Evolutionary conservation across 2,797 vertebrate genomes (phyloP).

Genomic region (Falco cherrug): DNA sequence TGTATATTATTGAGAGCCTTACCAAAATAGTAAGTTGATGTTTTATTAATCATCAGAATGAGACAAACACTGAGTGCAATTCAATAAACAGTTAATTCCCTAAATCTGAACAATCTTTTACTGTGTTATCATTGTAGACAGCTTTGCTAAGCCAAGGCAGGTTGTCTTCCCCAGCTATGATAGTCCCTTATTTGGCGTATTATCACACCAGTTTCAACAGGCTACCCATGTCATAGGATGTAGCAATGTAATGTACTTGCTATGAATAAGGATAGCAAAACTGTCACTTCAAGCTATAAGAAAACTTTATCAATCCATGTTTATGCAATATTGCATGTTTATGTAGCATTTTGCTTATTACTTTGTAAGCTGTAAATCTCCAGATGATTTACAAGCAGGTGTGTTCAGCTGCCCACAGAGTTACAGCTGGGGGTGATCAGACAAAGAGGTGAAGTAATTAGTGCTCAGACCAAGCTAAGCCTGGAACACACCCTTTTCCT

Average conservation of each 20-base stretch:
- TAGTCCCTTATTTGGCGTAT: background rate
- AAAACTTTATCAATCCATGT: background rate
- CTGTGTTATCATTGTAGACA: background rate
- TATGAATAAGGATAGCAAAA: background rate
- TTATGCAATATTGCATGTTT: background rate
- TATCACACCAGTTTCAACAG: background rate
- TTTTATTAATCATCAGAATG: background rate
- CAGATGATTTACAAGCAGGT: background rate
- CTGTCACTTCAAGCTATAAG: background rate
- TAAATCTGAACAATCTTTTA: background rate
- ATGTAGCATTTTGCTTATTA: background rate
- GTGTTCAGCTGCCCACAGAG: background rate
- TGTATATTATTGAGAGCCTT: background rate
- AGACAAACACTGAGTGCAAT: background rate
- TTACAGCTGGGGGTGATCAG: background rate
- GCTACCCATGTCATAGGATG: background rate
- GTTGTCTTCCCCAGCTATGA: background rate
- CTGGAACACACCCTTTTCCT: background rate
- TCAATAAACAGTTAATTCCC: slow-evolving; percentile 1
- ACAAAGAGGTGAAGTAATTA: background rate
- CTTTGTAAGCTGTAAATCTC: background rate
- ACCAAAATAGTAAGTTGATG: slow-evolving; percentile 2
- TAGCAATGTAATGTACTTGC: background rate
- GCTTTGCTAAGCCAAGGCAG: background rate
- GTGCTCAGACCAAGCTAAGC: background rate